phyloP scores from a whole-genome alignment of 2,797 vertebrate genomes.

The Bufotes viridis region DNA sequence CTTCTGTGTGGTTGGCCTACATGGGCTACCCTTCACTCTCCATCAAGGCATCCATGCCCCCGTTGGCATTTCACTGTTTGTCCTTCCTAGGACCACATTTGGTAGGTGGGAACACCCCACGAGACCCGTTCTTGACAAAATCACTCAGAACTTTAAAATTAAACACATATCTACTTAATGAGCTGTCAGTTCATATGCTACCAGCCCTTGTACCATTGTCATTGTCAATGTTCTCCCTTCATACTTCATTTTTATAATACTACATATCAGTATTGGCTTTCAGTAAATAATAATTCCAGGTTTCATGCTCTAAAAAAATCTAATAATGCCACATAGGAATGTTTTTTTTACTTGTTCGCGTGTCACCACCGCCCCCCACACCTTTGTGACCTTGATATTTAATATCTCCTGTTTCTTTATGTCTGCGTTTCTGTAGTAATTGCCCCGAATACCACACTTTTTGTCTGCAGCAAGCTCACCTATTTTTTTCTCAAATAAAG shows the following conservation, averaged over 20 bases:
- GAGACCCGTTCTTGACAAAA: too few species aligned
- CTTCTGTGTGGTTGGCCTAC: too few species aligned
- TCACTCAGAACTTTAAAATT: too few species aligned
- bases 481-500: conserved; percentile 40
- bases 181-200: too few species aligned
- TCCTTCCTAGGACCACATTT: too few species aligned
- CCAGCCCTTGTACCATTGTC: too few species aligned
- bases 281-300: conserved; percentile 3
- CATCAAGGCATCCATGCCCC: too few species aligned
- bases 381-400: conserved; percentile 49
- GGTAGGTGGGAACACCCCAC: too few species aligned
- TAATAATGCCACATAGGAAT: conserved; percentile 2
- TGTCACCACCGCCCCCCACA: background rate
- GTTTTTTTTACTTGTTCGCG: background rate
- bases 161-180: too few species aligned
- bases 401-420: conserved; percentile 26
- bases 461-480: conserved; percentile 38
- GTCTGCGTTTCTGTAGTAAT: conserved; percentile 36
- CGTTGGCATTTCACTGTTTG: too few species aligned
- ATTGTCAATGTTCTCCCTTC: background rate
- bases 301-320: conserved; percentile 7
- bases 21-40: too few species aligned
- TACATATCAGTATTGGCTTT: background rate
- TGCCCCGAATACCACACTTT: conserved; percentile 55
- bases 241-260: background rate